Evolutionary conservation across 2,797 vertebrate genomes (phyloP).

Genomic region (Myotis pilosus): DNA sequence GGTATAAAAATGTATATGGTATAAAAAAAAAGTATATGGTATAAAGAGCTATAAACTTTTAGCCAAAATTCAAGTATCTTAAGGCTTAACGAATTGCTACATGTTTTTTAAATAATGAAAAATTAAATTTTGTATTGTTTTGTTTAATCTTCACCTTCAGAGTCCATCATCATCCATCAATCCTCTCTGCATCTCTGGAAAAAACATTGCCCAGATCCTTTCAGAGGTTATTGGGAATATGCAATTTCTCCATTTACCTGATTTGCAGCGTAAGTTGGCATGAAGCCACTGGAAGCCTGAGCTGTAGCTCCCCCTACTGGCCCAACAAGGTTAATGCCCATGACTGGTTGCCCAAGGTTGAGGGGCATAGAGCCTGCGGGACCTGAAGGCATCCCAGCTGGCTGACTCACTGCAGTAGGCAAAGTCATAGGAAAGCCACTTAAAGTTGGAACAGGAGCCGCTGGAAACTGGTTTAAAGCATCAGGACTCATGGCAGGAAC

Average conservation of each 20-base stretch:
- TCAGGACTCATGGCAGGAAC: slow-evolving; percentile 94
- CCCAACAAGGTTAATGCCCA: slow-evolving; percentile 84
- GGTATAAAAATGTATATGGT: background rate
- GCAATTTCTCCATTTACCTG: slow-evolving; percentile 78
- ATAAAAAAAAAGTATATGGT: background rate
- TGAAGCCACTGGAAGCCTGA: slow-evolving; percentile 79
- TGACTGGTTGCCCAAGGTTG: slow-evolving; percentile 84
- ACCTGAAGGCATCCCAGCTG: slow-evolving; percentile 85
- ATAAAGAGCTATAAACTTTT: slow-evolving; percentile 10
- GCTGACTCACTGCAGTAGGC: slow-evolving; percentile 88
- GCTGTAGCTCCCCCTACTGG: slow-evolving; percentile 78
- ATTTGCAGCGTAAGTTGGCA: slow-evolving; percentile 81
- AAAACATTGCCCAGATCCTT: background rate
- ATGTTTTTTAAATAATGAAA: slow-evolving; percentile 35
- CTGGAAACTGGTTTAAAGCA: slow-evolving; percentile 93
- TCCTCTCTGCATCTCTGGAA: rapidly evolving
- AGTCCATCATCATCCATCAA: background rate
- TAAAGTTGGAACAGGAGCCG: slow-evolving; percentile 93
- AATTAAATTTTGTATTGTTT: slow-evolving; percentile 12
- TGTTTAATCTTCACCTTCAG: background rate
- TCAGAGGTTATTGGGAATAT: background rate
- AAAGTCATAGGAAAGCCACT: slow-evolving; percentile 90
- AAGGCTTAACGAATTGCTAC: slow-evolving; percentile 37
- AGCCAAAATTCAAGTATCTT: slow-evolving; percentile 48
- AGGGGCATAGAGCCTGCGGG: slow-evolving; percentile 87